Percentiles rank a stretch among this genome's conserved stretches.
These are phyloP conservation scores for Craniophora ligustri DNA, from an alignment of 2,888 invertebrate species.

Conservation along the genomic window DNA sequence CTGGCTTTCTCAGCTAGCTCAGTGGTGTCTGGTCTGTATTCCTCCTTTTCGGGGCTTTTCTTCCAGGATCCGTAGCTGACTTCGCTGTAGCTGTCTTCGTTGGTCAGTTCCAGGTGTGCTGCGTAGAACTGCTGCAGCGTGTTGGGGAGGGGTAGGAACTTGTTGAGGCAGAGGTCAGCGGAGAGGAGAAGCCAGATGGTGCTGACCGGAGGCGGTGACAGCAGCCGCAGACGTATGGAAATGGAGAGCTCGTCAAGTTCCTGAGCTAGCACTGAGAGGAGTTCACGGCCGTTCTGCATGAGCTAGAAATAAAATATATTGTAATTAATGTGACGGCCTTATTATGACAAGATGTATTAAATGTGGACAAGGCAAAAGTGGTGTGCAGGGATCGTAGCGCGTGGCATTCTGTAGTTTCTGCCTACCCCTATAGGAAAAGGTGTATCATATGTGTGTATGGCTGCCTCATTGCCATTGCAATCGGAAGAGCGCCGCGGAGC, in stretches of 20 bases:
- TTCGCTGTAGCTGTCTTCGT: conserved; percentile 78
- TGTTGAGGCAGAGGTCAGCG: conserved; percentile 81
- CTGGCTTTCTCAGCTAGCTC: conserved; percentile 69
- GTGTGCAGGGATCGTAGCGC: too few relatives aligned
- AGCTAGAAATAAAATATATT: conserved; percentile 66
- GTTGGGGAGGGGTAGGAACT: conserved; percentile 82
- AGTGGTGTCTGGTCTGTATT: conserved; percentile 39
- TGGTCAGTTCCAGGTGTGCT: conserved; percentile 75
- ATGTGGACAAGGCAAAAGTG: too few relatives aligned
- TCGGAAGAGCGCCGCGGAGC: too few relatives aligned
- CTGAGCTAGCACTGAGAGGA: conserved; percentile 74
- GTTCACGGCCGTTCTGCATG: conserved; percentile 84
- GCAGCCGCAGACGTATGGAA: conserved; percentile 75
- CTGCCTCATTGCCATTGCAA: too few relatives aligned
- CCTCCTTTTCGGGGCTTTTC: conserved; percentile 71
- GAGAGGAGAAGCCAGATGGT: conserved; percentile 82
- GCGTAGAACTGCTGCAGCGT: conserved; percentile 84
- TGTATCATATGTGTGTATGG: too few relatives aligned
- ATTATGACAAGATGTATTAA: too few relatives aligned
- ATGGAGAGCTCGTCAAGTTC: conserved; percentile 82
- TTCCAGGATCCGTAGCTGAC: conserved; percentile 84
- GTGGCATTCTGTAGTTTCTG: too few relatives aligned
- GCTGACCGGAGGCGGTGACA: conserved; percentile 76
- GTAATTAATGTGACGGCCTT: too few relatives aligned
- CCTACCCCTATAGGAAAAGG: too few relatives aligned